Evolutionary conservation across 2,888 invertebrate genomes (phyloP).

Genomic region (Koerneria pararmatus): DNA sequence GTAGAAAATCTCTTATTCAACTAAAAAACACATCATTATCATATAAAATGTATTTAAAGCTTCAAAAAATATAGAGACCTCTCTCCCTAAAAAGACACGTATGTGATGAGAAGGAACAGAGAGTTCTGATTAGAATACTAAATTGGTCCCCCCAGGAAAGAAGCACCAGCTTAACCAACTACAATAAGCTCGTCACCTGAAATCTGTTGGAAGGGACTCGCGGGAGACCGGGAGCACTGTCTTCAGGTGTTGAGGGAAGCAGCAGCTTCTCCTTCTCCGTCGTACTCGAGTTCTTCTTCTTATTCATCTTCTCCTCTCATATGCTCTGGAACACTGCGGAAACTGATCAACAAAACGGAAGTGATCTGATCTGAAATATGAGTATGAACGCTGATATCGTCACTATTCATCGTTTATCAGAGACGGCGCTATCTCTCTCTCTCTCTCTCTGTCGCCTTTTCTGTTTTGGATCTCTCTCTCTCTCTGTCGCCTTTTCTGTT

Average conservation of each 20-base stretch:
- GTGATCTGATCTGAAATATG: not conserved
- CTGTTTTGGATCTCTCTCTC: too few relatives aligned
- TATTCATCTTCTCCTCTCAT: not conserved
- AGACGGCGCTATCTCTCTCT: not conserved
- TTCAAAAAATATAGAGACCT: not conserved
- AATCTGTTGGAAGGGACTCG: conserved; percentile 20
- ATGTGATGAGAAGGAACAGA: too few relatives aligned
- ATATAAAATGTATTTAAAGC: too few relatives aligned
- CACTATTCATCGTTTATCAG: not conserved
- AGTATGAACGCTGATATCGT: not conserved
- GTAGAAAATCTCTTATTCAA: too few relatives aligned
- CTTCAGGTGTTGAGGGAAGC: not conserved
- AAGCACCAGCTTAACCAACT: too few relatives aligned
- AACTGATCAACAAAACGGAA: not conserved
- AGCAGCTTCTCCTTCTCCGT: not conserved
- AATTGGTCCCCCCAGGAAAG: too few relatives aligned
- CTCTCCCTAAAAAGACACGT: too few relatives aligned
- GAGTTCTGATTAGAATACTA: too few relatives aligned
- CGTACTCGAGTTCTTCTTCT: not conserved
- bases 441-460: not conserved
- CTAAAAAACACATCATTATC: too few relatives aligned
- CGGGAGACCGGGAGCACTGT: too few relatives aligned
- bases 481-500: not conserved
- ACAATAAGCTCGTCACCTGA: too few relatives aligned
- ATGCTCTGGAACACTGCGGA: conserved; percentile 7